Conservation (phyloP, 2,113 vertebrate species). For the Pelmatolapia mariae region DNA sequence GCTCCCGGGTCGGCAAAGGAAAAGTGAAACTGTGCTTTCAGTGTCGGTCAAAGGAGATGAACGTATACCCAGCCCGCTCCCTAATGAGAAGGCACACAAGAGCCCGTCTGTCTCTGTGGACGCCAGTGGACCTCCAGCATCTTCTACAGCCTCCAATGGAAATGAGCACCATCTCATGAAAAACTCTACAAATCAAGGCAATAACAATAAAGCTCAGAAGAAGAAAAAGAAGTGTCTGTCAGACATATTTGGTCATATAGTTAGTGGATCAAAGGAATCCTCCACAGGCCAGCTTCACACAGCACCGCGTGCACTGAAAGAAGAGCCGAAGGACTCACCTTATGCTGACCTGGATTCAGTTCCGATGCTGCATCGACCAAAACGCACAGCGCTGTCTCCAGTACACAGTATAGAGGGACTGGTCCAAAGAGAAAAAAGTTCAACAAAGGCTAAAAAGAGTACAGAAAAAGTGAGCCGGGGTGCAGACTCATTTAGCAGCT, state of each 20-base stretch:
- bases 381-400: conserved; percentile 44
- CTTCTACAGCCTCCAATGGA: conserved; percentile 21
- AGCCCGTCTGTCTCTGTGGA: conserved; percentile 8
- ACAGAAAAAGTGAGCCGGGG: neutral
- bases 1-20: conserved; percentile 70
- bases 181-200: conserved; percentile 18
- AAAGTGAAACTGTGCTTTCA: conserved; percentile 4
- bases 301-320: conserved; percentile 30
- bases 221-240: conserved; percentile 66
- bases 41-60: conserved; percentile 27
- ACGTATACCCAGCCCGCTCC: conserved; percentile 12
- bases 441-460: conserved; percentile 7
- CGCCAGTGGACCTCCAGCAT: neutral
- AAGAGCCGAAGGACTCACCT: conserved; percentile 58
- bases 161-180: conserved; percentile 15
- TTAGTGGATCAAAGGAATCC: conserved; percentile 39
- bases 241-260: conserved; percentile 60
- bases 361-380: conserved; percentile 66
- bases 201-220: conserved; percentile 45
- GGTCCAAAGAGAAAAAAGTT: neutral
- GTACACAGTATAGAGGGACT: neutral
- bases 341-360: conserved; percentile 69
- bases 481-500: neutral
- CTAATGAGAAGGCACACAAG: conserved; percentile 21
- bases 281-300: conserved; percentile 1